A percentile compares a stretch with the other conserved stretches of the same genome.
phyloP scores from a whole-genome alignment of 2,113 vertebrate species.

The Etheostoma cragini region DNA sequence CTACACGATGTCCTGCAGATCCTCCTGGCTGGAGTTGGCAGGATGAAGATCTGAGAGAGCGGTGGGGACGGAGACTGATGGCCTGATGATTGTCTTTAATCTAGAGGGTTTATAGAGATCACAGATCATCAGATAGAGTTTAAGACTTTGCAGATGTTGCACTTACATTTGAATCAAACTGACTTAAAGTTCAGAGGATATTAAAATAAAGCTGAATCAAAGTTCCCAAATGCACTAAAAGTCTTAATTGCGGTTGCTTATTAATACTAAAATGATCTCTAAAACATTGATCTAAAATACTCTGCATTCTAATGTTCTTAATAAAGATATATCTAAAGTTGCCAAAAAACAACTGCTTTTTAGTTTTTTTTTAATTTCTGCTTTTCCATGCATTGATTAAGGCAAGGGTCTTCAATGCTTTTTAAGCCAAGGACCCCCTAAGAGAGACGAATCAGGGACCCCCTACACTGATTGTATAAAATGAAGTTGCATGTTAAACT shows the following conservation, averaged over 20 bases:
- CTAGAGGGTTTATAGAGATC: conserved; percentile 14
- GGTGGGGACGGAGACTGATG: conserved; percentile 18
- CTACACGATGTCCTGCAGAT: conserved; percentile 94
- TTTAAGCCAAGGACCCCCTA: too few relatives aligned
- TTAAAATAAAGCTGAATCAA: background rate
- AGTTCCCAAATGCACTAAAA: background rate
- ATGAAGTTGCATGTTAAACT: too few relatives aligned
- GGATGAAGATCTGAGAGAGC: conserved; percentile 53
- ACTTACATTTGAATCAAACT: background rate
- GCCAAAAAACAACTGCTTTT: background rate
- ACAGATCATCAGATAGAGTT: background rate
- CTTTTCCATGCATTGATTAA: background rate
- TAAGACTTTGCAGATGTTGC: conserved; percentile 16
- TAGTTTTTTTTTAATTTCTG: conserved; percentile 8
- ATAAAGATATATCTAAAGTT: conserved; percentile 38
- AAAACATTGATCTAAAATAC: background rate
- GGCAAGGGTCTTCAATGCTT: too few relatives aligned
- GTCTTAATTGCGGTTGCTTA: background rate
- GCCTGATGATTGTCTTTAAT: conserved; percentile 6
- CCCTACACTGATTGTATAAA: too few relatives aligned
- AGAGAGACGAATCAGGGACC: too few relatives aligned
- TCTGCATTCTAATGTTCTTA: background rate
- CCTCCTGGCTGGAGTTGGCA: conserved; percentile 79
- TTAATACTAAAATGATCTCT: background rate
- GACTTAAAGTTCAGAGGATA: background rate